A percentile compares a stretch with the other conserved stretches of the same genome.
These are phyloP conservation scores for Scopus umbretta DNA, from an alignment of 2,113 vertebrate genomes.

Conservation along the genomic window DNA sequence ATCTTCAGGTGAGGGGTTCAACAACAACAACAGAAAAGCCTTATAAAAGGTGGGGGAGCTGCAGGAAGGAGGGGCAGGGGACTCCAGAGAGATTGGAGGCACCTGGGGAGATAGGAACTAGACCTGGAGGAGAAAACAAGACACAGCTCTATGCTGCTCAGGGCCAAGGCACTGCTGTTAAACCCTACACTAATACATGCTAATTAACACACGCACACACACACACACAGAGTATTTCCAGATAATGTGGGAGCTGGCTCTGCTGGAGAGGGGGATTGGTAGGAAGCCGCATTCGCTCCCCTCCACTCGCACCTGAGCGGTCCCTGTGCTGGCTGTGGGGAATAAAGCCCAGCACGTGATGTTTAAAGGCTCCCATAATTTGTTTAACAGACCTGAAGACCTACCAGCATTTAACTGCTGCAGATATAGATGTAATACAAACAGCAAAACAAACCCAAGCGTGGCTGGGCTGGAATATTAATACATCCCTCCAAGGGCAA, in stretches of 20 bases:
- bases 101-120: background rate
- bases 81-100: background rate
- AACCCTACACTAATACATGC: background rate
- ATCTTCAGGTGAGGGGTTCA: background rate
- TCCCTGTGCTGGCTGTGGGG: background rate
- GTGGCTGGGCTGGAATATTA: background rate
- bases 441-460: background rate
- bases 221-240: background rate
- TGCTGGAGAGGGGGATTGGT: background rate
- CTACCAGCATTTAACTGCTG: background rate
- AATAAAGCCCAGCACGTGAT: background rate
- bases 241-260: background rate
- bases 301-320: background rate
- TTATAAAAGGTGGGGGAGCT: background rate
- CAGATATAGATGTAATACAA: background rate
- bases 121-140: background rate
- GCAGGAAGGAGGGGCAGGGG: background rate
- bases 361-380: background rate
- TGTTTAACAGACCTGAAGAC: background rate
- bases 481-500: background rate
- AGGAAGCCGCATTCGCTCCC: background rate
- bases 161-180: background rate
- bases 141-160: background rate
- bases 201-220: background rate
- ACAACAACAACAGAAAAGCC: background rate